These are phyloP conservation scores for Eleginops maclovinus DNA, from an alignment of 2,113 vertebrate genomes.

Conservation along the genomic window DNA sequence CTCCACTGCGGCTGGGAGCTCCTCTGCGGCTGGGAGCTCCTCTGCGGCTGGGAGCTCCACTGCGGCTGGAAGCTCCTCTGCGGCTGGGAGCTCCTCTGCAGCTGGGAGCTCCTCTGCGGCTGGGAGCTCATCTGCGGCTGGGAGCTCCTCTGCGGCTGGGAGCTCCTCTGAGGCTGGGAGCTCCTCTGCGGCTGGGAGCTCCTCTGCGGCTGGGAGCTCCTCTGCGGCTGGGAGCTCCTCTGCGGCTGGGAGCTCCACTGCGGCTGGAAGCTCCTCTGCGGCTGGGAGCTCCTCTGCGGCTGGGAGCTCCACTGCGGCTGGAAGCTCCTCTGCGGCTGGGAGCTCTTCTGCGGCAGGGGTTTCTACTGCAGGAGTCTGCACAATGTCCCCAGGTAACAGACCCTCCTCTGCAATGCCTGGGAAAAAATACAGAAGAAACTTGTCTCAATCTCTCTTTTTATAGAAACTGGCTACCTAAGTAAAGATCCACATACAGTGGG, in stretches of 20 bases:
- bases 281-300: slow-evolving; percentile 36
- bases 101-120: too few relatives aligned
- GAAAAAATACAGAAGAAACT: slow-evolving; percentile 49
- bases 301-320: slow-evolving; percentile 17
- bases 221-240: slow-evolving; percentile 42
- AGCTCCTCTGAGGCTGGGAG: too few relatives aligned
- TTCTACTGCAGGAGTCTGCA: slow-evolving; percentile 40
- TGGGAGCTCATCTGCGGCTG: slow-evolving; percentile 24
- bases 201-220: slow-evolving; percentile 30
- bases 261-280: slow-evolving; percentile 20
- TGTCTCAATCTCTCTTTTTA: background rate
- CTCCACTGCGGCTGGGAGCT: slow-evolving; percentile 8
- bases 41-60: slow-evolving; percentile 26
- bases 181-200: slow-evolving; percentile 38
- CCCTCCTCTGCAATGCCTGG: slow-evolving; percentile 73
- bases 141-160: slow-evolving; percentile 31
- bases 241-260: slow-evolving; percentile 13
- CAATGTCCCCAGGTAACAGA: slow-evolving; percentile 60
- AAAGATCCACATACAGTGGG: background rate
- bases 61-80: slow-evolving; percentile 25
- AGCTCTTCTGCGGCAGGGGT: slow-evolving; percentile 26
- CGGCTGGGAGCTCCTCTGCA: slow-evolving; percentile 36
- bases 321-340: slow-evolving; percentile 29
- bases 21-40: slow-evolving; percentile 36
- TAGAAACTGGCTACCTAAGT: background rate